A percentile compares a stretch with the other conserved stretches of the same genome.
Evolutionary conservation across 2,888 invertebrate species (phyloP).

Genomic region (Drosophila borealis): DNA sequence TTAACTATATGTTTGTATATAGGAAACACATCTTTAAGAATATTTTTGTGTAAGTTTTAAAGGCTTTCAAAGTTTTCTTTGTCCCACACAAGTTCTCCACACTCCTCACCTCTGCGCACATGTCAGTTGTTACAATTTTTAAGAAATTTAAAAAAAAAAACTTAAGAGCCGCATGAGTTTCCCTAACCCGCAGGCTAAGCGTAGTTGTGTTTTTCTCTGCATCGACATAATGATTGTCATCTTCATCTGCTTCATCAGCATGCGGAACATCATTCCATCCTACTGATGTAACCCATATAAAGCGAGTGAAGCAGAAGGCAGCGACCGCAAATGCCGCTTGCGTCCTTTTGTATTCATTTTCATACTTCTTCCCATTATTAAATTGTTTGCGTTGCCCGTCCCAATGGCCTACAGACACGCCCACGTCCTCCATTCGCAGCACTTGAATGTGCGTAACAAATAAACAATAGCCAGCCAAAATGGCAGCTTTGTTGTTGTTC

Average conservation of each 20-base stretch:
- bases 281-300: constrained; percentile 30
- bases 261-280: not conserved
- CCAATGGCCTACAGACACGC: constrained; percentile 10
- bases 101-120: not conserved
- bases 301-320: constrained; percentile 35
- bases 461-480: constrained; percentile 65
- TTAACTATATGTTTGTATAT: too few species aligned
- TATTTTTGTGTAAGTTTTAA: not conserved
- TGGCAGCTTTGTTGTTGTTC: constrained; percentile 33
- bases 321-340: constrained; percentile 28
- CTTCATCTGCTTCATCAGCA: constrained; percentile 18
- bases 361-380: constrained; percentile 68
- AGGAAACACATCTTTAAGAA: not conserved
- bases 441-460: constrained; percentile 61
- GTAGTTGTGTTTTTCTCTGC: constrained; percentile 35
- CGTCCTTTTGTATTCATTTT: constrained; percentile 72
- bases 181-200: constrained; percentile 42
- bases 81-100: not conserved
- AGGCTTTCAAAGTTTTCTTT: not conserved
- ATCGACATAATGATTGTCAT: constrained; percentile 11
- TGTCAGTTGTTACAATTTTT: constrained; percentile 51
- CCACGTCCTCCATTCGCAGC: constrained; percentile 9
- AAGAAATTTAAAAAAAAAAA: constrained; percentile 49
- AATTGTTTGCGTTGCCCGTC: constrained; percentile 41
- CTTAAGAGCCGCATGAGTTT: constrained; percentile 11